Base-by-base conservation (phyloP, 2,113 vertebrate genomes). In the Reinhardtius hippoglossoides region DNA sequence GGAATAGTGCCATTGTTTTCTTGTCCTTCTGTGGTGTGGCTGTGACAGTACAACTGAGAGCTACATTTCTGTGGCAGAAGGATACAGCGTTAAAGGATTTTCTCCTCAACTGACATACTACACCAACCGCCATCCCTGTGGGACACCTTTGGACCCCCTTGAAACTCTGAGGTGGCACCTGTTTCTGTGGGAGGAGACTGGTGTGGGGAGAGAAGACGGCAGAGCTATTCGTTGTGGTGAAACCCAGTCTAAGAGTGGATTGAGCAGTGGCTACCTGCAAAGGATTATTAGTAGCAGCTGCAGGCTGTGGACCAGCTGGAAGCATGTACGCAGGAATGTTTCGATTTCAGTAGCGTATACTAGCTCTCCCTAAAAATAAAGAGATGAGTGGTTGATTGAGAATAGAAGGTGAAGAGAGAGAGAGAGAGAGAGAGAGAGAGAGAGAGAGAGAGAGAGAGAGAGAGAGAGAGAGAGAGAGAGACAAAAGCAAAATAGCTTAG, bases 141-240 rank as follows among this genome's bases (percentile, higher is more conserved):
- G 85, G 76, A 84, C 46, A 69, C 72, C 77, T 84, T 46, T 46
- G 42, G 80, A 87, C 78, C 74, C 71, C 50, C 42, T 59, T 42
- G 72, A 61, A 67, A 71, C 61, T 14, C 26, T 50, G 62, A 67
- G 78, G 76, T 83, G 67, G 73, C 86, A 92, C 89, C 91, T 92
- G 90, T 86, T 85, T 83, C 59, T 76, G 74, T 52, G 65, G 86
- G 80, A 76, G 78, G 80, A 79, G 78, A 76, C 56, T 37, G 15
- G 16, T 61, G 50, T 3, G 14, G 48, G 27, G 21, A 48, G 69
- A 9, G 54, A 40, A 67, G 27, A 31, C 58, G 42, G 50, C 16
- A 63, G 46, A 81, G 37, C 23, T 62, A 48, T 60, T 71, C 13
- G 14, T 31, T 46, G 50, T 35, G 46, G 50, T 57, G 50, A 58